Evolutionary conservation across 2,888 invertebrate genomes (phyloP).

Genomic region (Baccha elongata): DNA sequence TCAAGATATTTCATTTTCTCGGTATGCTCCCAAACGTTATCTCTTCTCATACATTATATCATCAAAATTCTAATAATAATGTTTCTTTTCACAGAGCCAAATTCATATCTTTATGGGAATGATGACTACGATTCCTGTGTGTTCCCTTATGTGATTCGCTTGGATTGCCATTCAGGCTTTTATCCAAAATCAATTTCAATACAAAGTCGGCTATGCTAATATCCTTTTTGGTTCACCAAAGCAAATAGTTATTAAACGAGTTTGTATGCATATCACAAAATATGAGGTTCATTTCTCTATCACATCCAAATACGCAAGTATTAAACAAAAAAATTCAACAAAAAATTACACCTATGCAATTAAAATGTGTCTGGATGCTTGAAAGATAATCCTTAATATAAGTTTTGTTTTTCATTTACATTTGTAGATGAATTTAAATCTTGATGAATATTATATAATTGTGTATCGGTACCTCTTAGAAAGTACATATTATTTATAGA

Average conservation of each 20-base stretch:
- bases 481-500: no score
- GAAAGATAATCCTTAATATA: no score
- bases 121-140: not conserved
- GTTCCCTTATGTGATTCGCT: not conserved
- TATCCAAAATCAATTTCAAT: conserved; percentile 28
- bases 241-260: conserved; percentile 48
- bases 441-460: no score
- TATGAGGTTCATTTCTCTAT: no score
- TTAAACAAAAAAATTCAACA: no score
- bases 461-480: no score
- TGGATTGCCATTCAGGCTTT: conserved; percentile 15
- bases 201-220: conserved; percentile 36
- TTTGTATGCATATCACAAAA: no score
- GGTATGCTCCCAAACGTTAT: not conserved
- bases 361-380: no score
- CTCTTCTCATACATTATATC: not conserved
- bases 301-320: no score
- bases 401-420: no score
- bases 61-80: conserved; percentile 21
- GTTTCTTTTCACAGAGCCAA: conserved; percentile 23
- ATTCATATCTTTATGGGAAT: conserved; percentile 2
- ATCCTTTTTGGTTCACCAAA: conserved; percentile 46
- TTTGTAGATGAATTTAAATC: no score
- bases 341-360: no score
- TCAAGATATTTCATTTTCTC: not conserved